These are phyloP conservation scores for Fistularia tabacaria DNA, from an alignment of 2,797 vertebrate genomes.

Conservation along the genomic window DNA sequence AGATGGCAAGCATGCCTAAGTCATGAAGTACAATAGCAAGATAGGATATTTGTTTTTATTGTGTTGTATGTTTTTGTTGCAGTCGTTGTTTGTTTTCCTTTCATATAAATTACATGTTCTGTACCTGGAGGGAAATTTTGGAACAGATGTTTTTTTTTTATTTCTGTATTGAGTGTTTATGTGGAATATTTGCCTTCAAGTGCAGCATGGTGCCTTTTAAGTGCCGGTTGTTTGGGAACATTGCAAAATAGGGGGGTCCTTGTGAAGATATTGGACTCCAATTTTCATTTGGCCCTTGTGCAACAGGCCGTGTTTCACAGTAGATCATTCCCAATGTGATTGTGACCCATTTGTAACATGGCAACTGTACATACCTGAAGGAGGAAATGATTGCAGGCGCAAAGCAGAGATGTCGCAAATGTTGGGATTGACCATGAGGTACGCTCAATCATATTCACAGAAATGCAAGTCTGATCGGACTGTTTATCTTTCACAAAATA, in stretches of 20 bases:
- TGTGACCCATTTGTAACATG: too few relatives aligned
- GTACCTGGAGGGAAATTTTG: slow-evolving; percentile 54
- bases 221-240: slow-evolving; percentile 32
- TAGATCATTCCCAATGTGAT: too few relatives aligned
- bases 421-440: slow-evolving; percentile 6
- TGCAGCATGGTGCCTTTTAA: slow-evolving; percentile 35
- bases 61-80: slow-evolving; percentile 46
- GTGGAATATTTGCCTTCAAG: slow-evolving; percentile 27
- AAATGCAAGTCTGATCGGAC: neutral
- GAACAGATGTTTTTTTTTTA: slow-evolving; percentile 22
- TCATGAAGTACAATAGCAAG: slow-evolving; percentile 20
- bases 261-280: too few relatives aligned
- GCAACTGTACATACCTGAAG: too few relatives aligned
- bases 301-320: neutral
- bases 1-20: neutral
- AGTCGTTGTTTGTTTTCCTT: too few relatives aligned
- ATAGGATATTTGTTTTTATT: slow-evolving; percentile 42
- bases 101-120: slow-evolving; percentile 34
- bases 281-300: neutral
- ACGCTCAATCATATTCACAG: too few relatives aligned
- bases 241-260: slow-evolving; percentile 11
- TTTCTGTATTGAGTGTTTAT: neutral
- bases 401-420: slow-evolving; percentile 2
- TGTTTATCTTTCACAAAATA: slow-evolving; percentile 21
- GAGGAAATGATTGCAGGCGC: too few relatives aligned